These are phyloP conservation scores for Synanthedon andrenaeformis DNA, from an alignment of 2,888 invertebrate genomes.

Conservation along the genomic window DNA sequence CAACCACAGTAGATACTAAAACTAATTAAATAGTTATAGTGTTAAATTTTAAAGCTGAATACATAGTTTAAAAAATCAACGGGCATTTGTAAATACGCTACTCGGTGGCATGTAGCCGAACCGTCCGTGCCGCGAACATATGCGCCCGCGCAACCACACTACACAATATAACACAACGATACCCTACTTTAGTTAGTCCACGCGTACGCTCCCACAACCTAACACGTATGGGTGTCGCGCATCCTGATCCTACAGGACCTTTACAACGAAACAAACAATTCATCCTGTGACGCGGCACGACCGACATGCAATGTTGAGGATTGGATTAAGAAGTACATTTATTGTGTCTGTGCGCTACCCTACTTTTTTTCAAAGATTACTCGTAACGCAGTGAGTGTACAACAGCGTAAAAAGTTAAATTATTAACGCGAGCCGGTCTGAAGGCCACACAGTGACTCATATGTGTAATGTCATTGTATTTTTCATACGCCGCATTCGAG, in stretches of 20 bases:
- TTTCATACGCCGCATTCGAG: not conserved
- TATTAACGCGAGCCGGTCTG: conserved; percentile 8
- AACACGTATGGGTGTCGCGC: conserved; percentile 9
- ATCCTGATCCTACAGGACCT: not conserved
- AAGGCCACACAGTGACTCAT: conserved; percentile 13
- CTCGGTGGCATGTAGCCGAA: conserved; percentile 6
- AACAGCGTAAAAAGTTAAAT: not conserved
- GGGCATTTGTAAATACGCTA: conserved; percentile 11
- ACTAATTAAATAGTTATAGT: too few relatives aligned
- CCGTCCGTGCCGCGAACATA: conserved; percentile 8
- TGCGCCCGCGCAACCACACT: conserved; percentile 30
- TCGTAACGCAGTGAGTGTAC: not conserved
- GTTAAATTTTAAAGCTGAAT: too few relatives aligned
- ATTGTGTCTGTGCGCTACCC: too few relatives aligned
- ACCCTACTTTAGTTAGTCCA: conserved; percentile 42
- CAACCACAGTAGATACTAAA: too few relatives aligned
- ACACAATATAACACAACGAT: conserved; percentile 10
- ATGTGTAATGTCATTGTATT: not conserved
- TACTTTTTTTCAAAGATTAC: too few relatives aligned
- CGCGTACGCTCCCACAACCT: conserved; percentile 30
- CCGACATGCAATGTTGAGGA: too few relatives aligned
- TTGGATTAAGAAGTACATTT: too few relatives aligned
- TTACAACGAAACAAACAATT: not conserved
- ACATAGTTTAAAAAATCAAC: too few relatives aligned
- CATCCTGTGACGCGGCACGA: too few relatives aligned